These are phyloP conservation scores for Ypsolopha sequella DNA, from an alignment of 2,888 invertebrate species.

Conservation along the genomic window DNA sequence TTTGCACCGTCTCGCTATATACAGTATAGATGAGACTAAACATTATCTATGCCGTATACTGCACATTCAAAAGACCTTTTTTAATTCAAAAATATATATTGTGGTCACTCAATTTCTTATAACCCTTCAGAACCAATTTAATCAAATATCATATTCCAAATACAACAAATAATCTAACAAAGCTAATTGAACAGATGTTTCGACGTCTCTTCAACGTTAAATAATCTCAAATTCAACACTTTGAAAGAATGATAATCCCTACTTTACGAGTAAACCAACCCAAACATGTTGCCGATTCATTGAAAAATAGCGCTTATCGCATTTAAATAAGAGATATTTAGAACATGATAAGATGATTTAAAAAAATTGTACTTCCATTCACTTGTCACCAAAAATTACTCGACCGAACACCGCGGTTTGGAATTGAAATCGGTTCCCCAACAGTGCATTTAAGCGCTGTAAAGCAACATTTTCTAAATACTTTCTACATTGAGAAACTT, in stretches of 20 bases:
- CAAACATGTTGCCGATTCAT: too few species aligned
- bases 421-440: constrained; percentile 1
- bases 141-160: constrained; percentile 13
- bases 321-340: too few species aligned
- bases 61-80: too few species aligned
- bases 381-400: constrained; percentile 59
- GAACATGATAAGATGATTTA: too few species aligned
- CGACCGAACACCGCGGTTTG: constrained; percentile 23
- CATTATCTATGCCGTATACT: background rate
- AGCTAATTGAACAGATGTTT: constrained; percentile 52
- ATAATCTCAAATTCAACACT: constrained; percentile 35
- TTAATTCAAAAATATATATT: too few species aligned
- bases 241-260: constrained; percentile 40
- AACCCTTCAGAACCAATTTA: background rate
- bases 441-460: too few species aligned
- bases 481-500: too few species aligned
- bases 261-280: constrained; percentile 12
- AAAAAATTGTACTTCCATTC: constrained; percentile 22
- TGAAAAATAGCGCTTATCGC: too few species aligned
- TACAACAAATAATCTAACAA: constrained; percentile 17
- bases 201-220: constrained; percentile 26
- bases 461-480: too few species aligned
- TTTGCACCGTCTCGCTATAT: too few species aligned
- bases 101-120: too few species aligned
- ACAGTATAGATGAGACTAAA: too few species aligned